Percentiles rank a stretch among this genome's conserved stretches.
Evolutionary conservation across 2,113 vertebrate species (phyloP).

Genomic region (Emydocephalus ijimae): DNA sequence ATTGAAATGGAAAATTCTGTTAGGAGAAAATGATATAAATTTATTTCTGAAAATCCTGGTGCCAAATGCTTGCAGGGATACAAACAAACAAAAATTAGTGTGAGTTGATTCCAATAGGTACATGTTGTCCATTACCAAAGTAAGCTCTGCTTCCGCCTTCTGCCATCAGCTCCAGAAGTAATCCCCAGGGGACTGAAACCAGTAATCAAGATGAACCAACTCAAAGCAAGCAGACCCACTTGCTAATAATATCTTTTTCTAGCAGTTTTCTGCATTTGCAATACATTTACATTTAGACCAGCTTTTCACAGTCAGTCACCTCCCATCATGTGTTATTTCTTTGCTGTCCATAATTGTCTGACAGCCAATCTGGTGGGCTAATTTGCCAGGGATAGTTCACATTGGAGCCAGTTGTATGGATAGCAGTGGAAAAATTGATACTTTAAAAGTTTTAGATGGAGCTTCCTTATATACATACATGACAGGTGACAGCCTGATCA

Average conservation of each 20-base stretch:
- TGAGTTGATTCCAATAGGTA: background rate
- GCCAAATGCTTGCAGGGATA: background rate
- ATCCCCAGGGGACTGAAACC: background rate
- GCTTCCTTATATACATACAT: background rate
- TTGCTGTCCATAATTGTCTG: background rate
- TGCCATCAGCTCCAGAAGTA: background rate
- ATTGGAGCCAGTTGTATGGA: background rate
- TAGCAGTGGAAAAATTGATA: background rate
- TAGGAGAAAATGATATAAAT: slow-evolving; percentile 20
- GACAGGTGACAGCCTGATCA: background rate
- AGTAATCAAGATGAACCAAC: background rate
- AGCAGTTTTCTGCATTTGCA: background rate
- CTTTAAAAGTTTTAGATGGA: background rate
- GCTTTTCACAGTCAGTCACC: background rate
- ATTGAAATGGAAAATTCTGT: slow-evolving; percentile 51
- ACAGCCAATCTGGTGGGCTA: background rate
- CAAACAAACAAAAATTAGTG: background rate
- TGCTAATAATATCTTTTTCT: background rate
- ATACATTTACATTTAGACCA: background rate
- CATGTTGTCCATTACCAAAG: background rate
- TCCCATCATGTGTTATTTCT: background rate
- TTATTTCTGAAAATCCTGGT: background rate
- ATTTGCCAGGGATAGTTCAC: background rate
- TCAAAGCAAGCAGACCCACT: background rate
- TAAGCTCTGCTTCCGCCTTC: background rate